Evolutionary conservation across 2,888 invertebrate species (phyloP), one percentile per base, ranked within the genome.

Genomic region (Chydorus sphaericus): DNA sequence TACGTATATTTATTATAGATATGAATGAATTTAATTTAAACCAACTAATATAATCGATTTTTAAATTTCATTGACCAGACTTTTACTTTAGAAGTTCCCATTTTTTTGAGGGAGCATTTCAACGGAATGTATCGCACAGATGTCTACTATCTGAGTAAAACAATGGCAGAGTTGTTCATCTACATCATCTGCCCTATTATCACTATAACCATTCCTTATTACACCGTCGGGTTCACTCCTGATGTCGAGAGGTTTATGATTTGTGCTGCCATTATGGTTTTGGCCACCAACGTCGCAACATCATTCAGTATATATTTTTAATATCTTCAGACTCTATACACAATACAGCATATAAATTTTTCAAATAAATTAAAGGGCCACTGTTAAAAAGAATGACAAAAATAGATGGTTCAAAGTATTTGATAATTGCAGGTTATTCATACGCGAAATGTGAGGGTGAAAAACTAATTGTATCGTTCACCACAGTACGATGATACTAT

Each of bases 301-400:
- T 90, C 91, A 3, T 91, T 91, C 67, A 87, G 86, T 85, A 69
- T n/a, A n/a, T n/a, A n/a, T n/a, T n/a, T n/a, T n/a, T n/a, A n/a
- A n/a, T n/a, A n/a, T n/a, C n/a, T n/a, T n/a, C n/a, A n/a, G n/a
- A n/a, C n/a, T n/a, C n/a, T n/a, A n/a, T n/a, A n/a, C n/a, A n/a
- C n/a, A n/a, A n/a, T n/a, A n/a, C n/a, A n/a, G n/a, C n/a, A n/a
- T n/a, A n/a, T n/a, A n/a, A n/a, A n/a, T n/a, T n/a, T n/a, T n/a
- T n/a, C n/a, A n/a, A n/a, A n/a, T n/a, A n/a, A n/a, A n/a, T n/a
- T n/a, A n/a, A n/a, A n/a, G n/a, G n/a, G n/a, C n/a, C n/a, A n/a
- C n/a, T n/a, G n/a, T n/a, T n/a, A n/a, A n/a, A n/a, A n/a, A n/a
- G n/a, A n/a, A n/a, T n/a, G n/a, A n/a, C n/a, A n/a, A n/a, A n/a